phyloP scores from a whole-genome alignment of 2,113 vertebrate genomes.

The Microcebus griseorufus region DNA sequence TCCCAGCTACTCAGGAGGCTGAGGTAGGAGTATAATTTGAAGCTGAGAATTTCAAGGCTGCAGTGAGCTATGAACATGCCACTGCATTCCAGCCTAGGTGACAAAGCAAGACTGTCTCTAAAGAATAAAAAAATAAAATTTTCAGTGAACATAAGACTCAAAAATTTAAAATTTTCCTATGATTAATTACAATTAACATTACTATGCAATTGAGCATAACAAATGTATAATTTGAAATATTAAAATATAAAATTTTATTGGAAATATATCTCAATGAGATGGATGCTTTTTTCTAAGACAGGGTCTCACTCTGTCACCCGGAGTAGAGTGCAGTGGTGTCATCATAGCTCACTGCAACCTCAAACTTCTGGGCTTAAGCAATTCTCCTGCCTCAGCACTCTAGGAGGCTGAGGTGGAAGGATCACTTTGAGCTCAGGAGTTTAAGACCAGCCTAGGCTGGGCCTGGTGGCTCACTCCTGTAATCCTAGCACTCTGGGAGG shows the following conservation, averaged over 20 bases:
- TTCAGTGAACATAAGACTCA: neutral
- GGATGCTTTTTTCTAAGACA: neutral
- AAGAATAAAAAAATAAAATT: neutral
- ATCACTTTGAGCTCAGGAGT: no score
- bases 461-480: no score
- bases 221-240: neutral
- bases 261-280: neutral
- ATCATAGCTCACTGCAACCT: no score
- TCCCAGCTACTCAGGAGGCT: neutral
- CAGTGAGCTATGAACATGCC: neutral
- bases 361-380: no score
- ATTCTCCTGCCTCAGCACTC: no score
- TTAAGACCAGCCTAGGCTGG: no score
- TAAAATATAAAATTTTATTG: neutral
- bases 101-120: neutral
- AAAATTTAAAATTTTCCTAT: neutral
- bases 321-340: no score
- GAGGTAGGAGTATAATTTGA: neutral
- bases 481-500: no score
- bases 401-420: no score
- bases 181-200: neutral
- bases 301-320: no score
- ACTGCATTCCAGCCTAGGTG: neutral
- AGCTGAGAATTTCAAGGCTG: neutral
- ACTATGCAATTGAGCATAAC: neutral